phyloP scores from a whole-genome alignment of 2,113 vertebrate species.

The Coptodon rendalli region DNA sequence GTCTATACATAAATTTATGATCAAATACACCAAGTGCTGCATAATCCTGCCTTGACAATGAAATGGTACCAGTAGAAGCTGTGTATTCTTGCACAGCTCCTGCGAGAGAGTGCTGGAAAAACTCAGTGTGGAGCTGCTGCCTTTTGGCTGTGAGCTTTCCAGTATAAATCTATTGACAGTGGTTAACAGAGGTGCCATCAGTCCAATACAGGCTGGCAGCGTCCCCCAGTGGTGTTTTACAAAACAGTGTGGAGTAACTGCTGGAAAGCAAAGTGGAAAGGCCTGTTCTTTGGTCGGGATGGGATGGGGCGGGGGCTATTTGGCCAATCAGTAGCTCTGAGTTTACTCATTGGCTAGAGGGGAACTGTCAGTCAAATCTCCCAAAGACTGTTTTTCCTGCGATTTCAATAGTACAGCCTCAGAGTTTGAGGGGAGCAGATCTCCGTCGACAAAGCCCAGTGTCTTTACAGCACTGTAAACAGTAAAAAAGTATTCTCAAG shows the following conservation, averaged over 20 bases:
- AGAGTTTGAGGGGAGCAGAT: not conserved
- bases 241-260: not conserved
- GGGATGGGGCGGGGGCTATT: not conserved
- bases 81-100: not conserved
- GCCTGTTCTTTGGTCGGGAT: not conserved
- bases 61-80: constrained; percentile 4
- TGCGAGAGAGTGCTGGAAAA: not conserved
- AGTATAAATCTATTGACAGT: constrained; percentile 9
- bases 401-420: not conserved
- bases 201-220: not conserved
- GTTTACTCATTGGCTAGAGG: constrained; percentile 49
- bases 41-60: constrained; percentile 13
- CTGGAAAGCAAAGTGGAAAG: not conserved
- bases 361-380: constrained; percentile 56
- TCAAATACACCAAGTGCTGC: not conserved
- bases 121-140: constrained; percentile 1
- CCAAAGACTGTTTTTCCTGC: not conserved
- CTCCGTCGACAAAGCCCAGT: not conserved
- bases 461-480: not conserved
- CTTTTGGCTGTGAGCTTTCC: not conserved
- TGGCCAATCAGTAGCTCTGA: constrained; percentile 39
- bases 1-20: not conserved
- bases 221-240: constrained; percentile 20
- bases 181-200: not conserved
- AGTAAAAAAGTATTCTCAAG: not conserved